Conservation (phyloP, 2,113 vertebrate species). For the Labrus mixtus region DNA sequence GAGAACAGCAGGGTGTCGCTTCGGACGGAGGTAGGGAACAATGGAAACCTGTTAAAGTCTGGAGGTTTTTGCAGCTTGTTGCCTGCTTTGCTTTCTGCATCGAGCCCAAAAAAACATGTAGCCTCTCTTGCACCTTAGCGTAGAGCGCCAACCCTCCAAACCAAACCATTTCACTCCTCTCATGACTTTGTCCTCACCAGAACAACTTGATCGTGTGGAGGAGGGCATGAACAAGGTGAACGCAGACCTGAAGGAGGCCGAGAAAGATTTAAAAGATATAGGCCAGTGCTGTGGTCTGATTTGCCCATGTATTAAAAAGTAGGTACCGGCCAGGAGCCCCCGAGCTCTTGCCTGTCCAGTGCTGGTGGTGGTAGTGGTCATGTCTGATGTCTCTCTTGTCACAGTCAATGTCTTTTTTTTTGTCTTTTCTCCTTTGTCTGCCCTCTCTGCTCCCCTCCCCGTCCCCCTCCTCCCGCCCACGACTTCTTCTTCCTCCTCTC, state of each 20-base stretch:
- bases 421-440: conserved; percentile 93
- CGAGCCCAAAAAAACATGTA: conserved; percentile 22
- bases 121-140: conserved; percentile 59
- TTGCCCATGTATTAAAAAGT: conserved; percentile 98
- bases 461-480: conserved; percentile 83
- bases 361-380: conserved; percentile 86
- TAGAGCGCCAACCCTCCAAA: conserved; percentile 50
- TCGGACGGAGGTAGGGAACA: conserved; percentile 40
- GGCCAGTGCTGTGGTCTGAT: conserved; percentile 99
- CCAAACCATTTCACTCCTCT: conserved; percentile 91
- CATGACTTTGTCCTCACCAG: conserved; percentile 99
- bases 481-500: conserved; percentile 86
- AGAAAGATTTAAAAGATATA: conserved; percentile 99
- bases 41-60: background rate
- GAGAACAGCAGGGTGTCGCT: conserved; percentile 5
- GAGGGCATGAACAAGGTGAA: conserved; percentile 99
- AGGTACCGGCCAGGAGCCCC: conserved; percentile 93
- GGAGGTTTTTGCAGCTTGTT: background rate
- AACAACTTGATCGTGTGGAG: conserved; percentile 98
- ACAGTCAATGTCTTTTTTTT: conserved; percentile 98
- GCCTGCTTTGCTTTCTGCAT: conserved; percentile 63
- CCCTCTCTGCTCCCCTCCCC: conserved; percentile 79
- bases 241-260: conserved; percentile 99
- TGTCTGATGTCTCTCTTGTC: conserved; percentile 89
- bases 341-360: conserved; percentile 89